Base-by-base conservation (phyloP, 2,113 vertebrate genomes). In the Nothocercus nigrocapillus region DNA sequence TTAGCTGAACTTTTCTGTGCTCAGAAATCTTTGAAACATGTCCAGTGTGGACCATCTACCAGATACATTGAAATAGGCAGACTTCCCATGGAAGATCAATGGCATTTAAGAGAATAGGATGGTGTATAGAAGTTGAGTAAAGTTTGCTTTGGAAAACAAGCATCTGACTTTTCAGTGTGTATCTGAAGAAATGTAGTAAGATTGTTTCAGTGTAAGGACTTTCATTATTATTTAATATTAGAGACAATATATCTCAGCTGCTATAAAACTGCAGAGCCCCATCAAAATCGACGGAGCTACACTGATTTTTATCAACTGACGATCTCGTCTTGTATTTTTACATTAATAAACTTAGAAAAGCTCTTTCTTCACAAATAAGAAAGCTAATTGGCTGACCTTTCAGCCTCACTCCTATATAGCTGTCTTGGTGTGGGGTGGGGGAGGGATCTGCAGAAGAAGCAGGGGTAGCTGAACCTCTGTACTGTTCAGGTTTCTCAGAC, bases 321-420 rank as follows among this genome's bases (percentile, higher is more conserved):
- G 3, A 72, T 51, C 74, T 85, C 68, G 61, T 53, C 34, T 45
- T 79, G 25, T 82, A 82, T 88, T 95, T 93, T 86, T 88, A 58
- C 85, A 85, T 91, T 93, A 79, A 83, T 89, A 87, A 85, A 20
- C 73, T 74, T 88, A 85, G 69, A 68, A 96, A 88, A 94, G 49
- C 67, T 83, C 78, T 91, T 87, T 93, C 47, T 74, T 95, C 64
- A 81, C 77, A 90, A 88, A 89, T 75, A 59, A 34, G 32, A 78
- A 73, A 83, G 54, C 56, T 91, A 84, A 95, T 95, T 84, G 89
- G 58, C 56, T 87, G 89, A 59, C 92, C 94, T 95, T 92, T 95
- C 82, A 89, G 73, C 45, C 87, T 82, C 69, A 93, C 80, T 80
- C 38, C 32, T 78, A 94, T 59, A 92, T 64, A 56, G 81, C 64